These are phyloP conservation scores for Tenthredo livida DNA, from an alignment of 2,888 invertebrate genomes.

Conservation along the genomic window DNA sequence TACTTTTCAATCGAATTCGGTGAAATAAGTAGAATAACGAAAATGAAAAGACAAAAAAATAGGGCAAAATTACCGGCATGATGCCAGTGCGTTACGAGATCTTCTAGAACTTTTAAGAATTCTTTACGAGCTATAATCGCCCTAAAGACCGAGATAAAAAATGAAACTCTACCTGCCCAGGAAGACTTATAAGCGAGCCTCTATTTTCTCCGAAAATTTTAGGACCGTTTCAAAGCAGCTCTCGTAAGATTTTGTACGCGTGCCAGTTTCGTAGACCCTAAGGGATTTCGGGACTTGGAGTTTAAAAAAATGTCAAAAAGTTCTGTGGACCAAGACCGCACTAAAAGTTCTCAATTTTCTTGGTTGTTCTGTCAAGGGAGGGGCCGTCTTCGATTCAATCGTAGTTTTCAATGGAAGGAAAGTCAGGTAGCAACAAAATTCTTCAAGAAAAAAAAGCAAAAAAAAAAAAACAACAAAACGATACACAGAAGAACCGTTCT, in stretches of 20 bases:
- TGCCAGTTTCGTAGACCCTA: conserved; percentile 34
- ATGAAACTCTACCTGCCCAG: conserved; percentile 48
- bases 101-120: conserved; percentile 50
- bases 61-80: neutral
- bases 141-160: conserved; percentile 49
- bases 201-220: conserved; percentile 20
- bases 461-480: neutral
- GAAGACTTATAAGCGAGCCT: conserved; percentile 39
- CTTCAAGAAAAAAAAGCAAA: neutral
- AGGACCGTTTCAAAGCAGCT: conserved; percentile 32
- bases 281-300: neutral
- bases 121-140: conserved; percentile 32
- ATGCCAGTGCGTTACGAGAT: conserved; percentile 30
- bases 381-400: conserved; percentile 16
- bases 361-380: neutral
- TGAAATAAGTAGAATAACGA: neutral
- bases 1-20: neutral
- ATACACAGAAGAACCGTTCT: conserved; percentile 4
- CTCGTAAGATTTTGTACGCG: conserved; percentile 32
- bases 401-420: conserved; percentile 24
- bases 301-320: conserved; percentile 16
- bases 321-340: neutral
- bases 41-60: conserved; percentile 4
- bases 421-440: conserved; percentile 40
- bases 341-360: neutral